phyloP scores from a whole-genome alignment of 2,797 vertebrate species.

The Coluber constrictor region DNA sequence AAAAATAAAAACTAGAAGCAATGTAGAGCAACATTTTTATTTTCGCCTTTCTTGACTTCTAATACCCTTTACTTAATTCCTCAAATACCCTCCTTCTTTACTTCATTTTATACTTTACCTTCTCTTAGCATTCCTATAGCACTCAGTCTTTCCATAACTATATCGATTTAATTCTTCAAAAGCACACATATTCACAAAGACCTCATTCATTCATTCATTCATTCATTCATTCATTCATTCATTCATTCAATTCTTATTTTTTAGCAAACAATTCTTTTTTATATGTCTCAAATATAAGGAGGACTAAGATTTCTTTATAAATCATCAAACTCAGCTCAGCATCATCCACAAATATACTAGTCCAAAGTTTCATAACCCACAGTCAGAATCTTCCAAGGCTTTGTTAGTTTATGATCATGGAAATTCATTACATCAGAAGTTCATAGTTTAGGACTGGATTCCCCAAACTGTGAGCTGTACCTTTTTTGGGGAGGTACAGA shows the following conservation, averaged over 20 bases:
- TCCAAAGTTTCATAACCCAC: neutral
- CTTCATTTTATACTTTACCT: neutral
- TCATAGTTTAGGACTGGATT: neutral
- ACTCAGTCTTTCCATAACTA: neutral
- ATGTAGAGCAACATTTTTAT: neutral
- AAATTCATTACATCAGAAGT: neutral
- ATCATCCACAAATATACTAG: neutral
- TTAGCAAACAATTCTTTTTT: neutral
- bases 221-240: neutral
- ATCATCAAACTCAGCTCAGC: neutral
- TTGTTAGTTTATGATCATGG: neutral
- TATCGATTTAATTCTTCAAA: neutral
- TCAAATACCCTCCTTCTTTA: neutral
- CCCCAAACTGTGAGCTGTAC: neutral
- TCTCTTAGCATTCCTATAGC: neutral
- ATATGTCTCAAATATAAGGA: neutral
- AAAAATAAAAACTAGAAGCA: neutral
- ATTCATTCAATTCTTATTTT: neutral
- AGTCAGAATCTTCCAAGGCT: neutral
- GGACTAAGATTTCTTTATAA: neutral
- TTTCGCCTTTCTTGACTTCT: neutral
- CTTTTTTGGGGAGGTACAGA: neutral
- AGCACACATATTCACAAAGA: neutral
- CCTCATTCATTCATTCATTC: neutral
- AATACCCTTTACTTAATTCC: neutral